Evolutionary conservation across 2,888 invertebrate species (phyloP), one percentile per base, ranked within the genome.

Genomic region (Caenorhabditis panamensis): DNA sequence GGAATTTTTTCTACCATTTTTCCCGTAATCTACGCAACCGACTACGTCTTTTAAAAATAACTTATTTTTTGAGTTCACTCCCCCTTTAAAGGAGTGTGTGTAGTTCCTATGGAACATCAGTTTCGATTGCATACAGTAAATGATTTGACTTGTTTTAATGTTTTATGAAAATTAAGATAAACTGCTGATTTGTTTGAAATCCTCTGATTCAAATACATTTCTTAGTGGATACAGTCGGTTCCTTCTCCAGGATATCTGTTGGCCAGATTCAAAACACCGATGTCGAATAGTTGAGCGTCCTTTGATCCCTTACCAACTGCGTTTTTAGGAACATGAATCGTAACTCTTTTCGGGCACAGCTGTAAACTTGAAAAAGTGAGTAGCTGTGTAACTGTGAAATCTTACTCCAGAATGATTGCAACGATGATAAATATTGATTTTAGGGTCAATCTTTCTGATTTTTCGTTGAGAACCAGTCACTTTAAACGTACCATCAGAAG

Each of bases 401-500:
- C 41, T 37, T 5, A 82, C 82, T 51, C 82, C 79, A 36, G 49
- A 41, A 53, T 79, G 75, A 26, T 77, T 77, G 69, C 82, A 82
- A 71, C 67, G 68, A 49, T 84, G 84, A 24, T 82, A 84, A 49
- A 82, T 82, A 26, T 81, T 81, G 54, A 67, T 75, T 20, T 82
- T 82, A 8, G 84, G 84, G 18, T 84, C 84, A 28, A 84, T 84
- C 28, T 80, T 84, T 26, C 82, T 37, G 22, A 81, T 79, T 36
- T 84, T 82, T 13, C 51, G 64, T 44, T 84, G 82, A 16, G 80
- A 82, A 47, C 88, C 88, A 2, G 37, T 18, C 0, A 84, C 63
- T 4, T 64, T 63, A 80, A 89, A 89, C 5, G 79, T 82, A 51
- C 89, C 89, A 31, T 86, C 82, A 9, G 63, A 72, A 16, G 84